These are phyloP conservation scores for Proterorhinus semilunaris DNA, from an alignment of 2,113 vertebrate species.

Conservation along the genomic window DNA sequence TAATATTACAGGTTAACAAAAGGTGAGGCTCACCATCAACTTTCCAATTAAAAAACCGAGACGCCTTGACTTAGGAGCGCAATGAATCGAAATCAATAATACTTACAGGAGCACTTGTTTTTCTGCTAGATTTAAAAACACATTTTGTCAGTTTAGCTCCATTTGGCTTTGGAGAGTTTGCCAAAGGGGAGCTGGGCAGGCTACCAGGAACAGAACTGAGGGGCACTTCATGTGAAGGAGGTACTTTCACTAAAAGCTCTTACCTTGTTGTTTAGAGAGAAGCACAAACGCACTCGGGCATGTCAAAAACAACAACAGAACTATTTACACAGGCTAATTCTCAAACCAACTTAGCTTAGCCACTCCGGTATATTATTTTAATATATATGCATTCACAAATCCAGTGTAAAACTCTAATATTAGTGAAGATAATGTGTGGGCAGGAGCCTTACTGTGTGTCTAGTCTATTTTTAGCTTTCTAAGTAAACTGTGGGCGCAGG, in stretches of 20 bases:
- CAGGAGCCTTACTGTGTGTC: slow-evolving; percentile 32
- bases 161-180: background rate
- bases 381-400: background rate
- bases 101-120: slow-evolving; percentile 2
- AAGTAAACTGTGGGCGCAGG: slow-evolving; percentile 28
- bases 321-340: background rate
- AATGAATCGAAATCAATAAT: slow-evolving; percentile 22
- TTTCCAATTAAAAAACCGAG: slow-evolving; percentile 1
- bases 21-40: background rate
- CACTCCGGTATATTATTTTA: background rate
- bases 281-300: slow-evolving; percentile 1
- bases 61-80: slow-evolving; percentile 4
- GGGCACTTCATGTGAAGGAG: slow-evolving; percentile 4
- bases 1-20: background rate
- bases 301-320: background rate
- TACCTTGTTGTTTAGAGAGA: background rate
- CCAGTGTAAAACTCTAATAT: slow-evolving; percentile 37
- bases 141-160: slow-evolving; percentile 10
- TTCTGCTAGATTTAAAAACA: slow-evolving; percentile 11
- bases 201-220: slow-evolving; percentile 13
- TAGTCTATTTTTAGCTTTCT: slow-evolving; percentile 52
- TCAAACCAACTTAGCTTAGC: background rate
- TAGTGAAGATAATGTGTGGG: slow-evolving; percentile 36
- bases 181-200: slow-evolving; percentile 15
- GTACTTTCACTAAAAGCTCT: slow-evolving; percentile 21